Evolutionary conservation across 2,797 vertebrate species (phyloP).

Genomic region (Oryzias sinensis): DNA sequence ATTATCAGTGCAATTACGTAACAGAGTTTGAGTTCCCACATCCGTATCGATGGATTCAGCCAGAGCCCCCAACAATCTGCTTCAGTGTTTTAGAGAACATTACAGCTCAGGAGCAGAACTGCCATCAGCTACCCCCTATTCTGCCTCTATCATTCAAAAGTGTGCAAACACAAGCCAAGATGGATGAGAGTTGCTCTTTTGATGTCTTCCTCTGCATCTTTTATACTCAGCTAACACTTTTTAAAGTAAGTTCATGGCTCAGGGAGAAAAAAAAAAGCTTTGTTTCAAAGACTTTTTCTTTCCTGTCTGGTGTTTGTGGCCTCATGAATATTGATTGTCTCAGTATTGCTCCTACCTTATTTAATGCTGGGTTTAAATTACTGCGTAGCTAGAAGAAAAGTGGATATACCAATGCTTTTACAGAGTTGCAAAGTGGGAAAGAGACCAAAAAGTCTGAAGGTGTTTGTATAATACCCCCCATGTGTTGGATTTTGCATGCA

Average conservation of each 20-base stretch:
- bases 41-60: conserved; percentile 49
- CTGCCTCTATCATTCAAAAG: conserved; percentile 26
- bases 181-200: conserved; percentile 49
- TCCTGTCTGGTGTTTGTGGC: conserved; percentile 46
- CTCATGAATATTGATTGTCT: conserved; percentile 57
- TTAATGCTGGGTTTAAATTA: conserved; percentile 29
- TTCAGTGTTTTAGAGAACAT: conserved; percentile 51
- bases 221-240: conserved; percentile 52
- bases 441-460: neutral
- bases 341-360: conserved; percentile 37
- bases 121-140: conserved; percentile 36
- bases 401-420: conserved; percentile 23
- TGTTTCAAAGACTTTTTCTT: conserved; percentile 5
- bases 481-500: neutral
- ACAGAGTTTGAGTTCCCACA: conserved; percentile 54
- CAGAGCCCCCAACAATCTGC: conserved; percentile 44
- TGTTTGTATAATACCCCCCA: neutral
- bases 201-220: conserved; percentile 27
- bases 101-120: conserved; percentile 50
- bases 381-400: conserved; percentile 11
- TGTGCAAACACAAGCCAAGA: conserved; percentile 27
- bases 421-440: conserved; percentile 45
- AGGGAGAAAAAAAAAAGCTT: conserved; percentile 4
- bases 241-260: conserved; percentile 54
- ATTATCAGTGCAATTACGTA: conserved; percentile 51